Evolutionary conservation across 2,888 invertebrate genomes (phyloP), one percentile per base, ranked within the genome.

Genomic region (Nephrocerus scutellatus): DNA sequence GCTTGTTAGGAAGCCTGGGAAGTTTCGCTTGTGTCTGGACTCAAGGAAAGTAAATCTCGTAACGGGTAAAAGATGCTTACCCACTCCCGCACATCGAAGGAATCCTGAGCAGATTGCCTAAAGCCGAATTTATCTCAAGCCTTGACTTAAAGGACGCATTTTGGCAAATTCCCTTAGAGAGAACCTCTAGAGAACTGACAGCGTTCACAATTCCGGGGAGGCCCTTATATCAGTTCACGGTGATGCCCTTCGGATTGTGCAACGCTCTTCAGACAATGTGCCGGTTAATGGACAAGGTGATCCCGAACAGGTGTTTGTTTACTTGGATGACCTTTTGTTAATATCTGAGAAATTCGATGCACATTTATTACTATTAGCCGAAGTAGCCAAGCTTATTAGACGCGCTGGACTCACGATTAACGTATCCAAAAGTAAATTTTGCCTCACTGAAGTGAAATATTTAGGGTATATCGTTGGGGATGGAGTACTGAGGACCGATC

Each of bases 11-110:
- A 58, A 57, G 32, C 41, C 46, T 5, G 51, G 52, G 0, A 50
- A 47, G 13, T 49, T 47, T 18, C 31, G 55, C 0, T 49, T 59
- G 6, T 57, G 57, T 24, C 36, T 61, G 2, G 58, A 60, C 25
- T 55, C 49, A n/a, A n/a, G 59, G 5, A 51, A 54, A 33, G 37
- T 61, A 0, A 62, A 62, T 24, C 22, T 31, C 1, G 53, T 57
- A 0, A 56, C 59, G 8, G n/a, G 22, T 28, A 7, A 40, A 41
- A 12, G 47, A 50, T 25, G 41, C 46, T 7, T 48, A 48, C 30
- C 39, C 46, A 1, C 30, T 48, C 3, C 48, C 46, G n/a, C 40
- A 48, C 14, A 38, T 48, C 12, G 44, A 45, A 15, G 43, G 39
- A 3, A 44, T 52, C 12, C 22, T 47, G 7, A 42, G 32, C 9